Conservation (phyloP, 2,888 invertebrate genomes). For the Ophion ellenae region DNA sequence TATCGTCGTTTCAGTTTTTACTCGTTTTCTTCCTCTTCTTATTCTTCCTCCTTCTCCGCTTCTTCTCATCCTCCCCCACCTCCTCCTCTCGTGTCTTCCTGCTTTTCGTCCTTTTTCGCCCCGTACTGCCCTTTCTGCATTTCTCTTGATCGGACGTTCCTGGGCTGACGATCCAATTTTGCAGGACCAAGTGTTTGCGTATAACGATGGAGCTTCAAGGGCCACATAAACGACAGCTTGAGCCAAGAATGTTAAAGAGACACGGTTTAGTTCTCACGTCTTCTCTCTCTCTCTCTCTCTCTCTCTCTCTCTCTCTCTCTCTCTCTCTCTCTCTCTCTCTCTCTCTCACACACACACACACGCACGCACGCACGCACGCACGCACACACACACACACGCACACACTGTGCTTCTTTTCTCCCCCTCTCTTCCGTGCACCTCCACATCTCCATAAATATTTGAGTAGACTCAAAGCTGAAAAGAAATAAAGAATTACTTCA, state of each 20-base stretch:
- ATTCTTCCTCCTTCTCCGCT: slow-evolving; percentile 1
- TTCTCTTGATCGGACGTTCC: slow-evolving; percentile 36
- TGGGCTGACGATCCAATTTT: slow-evolving; percentile 63
- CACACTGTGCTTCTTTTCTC: slow-evolving; percentile 5
- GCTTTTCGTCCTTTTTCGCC: slow-evolving; percentile 13
- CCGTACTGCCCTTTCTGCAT: background rate
- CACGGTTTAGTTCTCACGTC: slow-evolving; percentile 21
- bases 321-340: slow-evolving; percentile 4
- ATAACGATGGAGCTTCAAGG: slow-evolving; percentile 55
- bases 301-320: background rate
- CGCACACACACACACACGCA: no score
- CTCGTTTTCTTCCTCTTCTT: slow-evolving; percentile 31
- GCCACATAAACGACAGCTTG: slow-evolving; percentile 61
- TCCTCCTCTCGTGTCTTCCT: background rate
- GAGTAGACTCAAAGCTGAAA: slow-evolving; percentile 2
- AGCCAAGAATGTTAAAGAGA: slow-evolving; percentile 61
- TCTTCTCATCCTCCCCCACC: background rate
- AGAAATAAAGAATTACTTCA: slow-evolving; percentile 22
- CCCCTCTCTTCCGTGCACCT: background rate
- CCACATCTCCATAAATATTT: background rate
- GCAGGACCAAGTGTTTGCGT: slow-evolving; percentile 45
- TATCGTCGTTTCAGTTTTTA: slow-evolving; percentile 48
- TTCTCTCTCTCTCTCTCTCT: slow-evolving; percentile 16
- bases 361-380: no score
- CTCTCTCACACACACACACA: background rate